Evolutionary conservation across 2,888 invertebrate species (phyloP).

Genomic region (Dryobotodes eremita): DNA sequence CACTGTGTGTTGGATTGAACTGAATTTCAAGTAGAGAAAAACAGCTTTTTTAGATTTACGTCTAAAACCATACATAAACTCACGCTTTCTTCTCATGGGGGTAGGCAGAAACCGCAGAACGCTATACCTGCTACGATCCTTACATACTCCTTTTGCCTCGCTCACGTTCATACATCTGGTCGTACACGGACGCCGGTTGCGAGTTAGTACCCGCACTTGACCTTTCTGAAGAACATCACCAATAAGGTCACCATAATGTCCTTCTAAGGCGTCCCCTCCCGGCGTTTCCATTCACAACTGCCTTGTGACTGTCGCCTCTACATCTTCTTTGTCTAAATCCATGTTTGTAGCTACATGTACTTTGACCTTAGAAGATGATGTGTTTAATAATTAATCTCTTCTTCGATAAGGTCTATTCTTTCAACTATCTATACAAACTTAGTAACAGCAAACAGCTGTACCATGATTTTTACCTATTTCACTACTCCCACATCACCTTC

Average conservation of each 20-base stretch:
- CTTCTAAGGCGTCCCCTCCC: not conserved
- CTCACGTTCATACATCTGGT: not conserved
- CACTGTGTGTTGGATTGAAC: conserved; percentile 2
- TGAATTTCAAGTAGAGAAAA: conserved; percentile 18
- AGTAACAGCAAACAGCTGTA: conserved; percentile 2
- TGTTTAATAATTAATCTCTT: not conserved
- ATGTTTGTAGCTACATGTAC: no score
- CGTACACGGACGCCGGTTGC: not conserved
- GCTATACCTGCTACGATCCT: no score
- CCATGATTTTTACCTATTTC: not conserved
- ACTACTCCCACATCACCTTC: not conserved
- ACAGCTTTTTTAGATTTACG: not conserved
- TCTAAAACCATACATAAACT: not conserved
- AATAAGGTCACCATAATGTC: not conserved
- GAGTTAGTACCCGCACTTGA: no score
- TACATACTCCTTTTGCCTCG: no score
- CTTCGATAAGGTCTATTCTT: not conserved
- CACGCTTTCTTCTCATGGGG: not conserved
- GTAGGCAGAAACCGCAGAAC: not conserved
- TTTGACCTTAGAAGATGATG: not conserved
- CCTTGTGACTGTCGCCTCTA: not conserved
- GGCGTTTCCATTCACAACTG: not conserved
- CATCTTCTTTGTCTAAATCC: no score
- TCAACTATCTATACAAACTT: not conserved
- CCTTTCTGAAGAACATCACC: not conserved